Conservation (phyloP, 2,113 vertebrate species). For the Phyllostomus discolor region DNA sequence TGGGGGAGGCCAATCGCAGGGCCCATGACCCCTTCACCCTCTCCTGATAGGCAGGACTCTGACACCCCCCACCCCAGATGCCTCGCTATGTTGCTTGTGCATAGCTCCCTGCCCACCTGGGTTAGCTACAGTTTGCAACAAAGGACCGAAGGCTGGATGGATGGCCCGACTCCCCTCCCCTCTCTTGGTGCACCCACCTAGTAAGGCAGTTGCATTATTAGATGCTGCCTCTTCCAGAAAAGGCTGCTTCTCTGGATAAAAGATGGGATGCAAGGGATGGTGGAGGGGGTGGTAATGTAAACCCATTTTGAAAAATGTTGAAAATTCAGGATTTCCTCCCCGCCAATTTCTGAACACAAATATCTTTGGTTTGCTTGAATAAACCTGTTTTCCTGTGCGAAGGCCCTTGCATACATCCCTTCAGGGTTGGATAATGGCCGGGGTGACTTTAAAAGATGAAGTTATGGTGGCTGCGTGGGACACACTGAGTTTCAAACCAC, state of each 20-base stretch:
- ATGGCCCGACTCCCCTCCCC: neutral
- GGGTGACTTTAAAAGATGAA: neutral
- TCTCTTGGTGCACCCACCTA: neutral
- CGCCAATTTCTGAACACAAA: neutral
- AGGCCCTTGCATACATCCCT: neutral
- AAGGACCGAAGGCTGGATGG: neutral
- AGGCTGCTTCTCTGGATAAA: neutral
- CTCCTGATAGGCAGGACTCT: neutral
- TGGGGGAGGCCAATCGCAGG: neutral
- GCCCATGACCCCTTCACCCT: neutral
- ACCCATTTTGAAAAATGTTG: neutral
- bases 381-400: neutral
- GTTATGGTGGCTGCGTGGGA: neutral
- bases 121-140: neutral
- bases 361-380: neutral
- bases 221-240: neutral
- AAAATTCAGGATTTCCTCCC: neutral
- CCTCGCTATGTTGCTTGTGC: neutral
- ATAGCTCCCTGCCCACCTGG: neutral
- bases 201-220: neutral
- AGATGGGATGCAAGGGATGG: neutral
- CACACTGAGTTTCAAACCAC: neutral
- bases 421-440: neutral
- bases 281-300: neutral
- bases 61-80: neutral